Percentiles rank a stretch among this genome's conserved stretches.
These are phyloP conservation scores for Zosterops pallidus DNA, from an alignment of 2,113 vertebrate genomes.

Conservation along the genomic window DNA sequence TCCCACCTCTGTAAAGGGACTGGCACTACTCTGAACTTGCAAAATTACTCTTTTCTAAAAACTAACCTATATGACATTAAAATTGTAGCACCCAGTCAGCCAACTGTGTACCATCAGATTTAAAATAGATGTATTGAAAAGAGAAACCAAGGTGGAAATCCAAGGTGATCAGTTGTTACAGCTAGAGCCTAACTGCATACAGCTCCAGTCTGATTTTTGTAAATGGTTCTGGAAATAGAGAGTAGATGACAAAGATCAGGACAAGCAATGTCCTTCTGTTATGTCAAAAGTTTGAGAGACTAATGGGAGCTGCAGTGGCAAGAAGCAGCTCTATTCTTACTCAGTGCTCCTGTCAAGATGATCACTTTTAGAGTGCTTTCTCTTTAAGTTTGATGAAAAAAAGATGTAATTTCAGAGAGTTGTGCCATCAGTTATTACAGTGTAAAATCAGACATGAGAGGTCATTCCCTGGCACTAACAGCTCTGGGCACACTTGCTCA, in stretches of 20 bases:
- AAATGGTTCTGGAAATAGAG: neutral
- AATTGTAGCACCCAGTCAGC: neutral
- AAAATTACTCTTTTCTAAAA: neutral
- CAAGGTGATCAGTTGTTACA: neutral
- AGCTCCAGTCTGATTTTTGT: neutral
- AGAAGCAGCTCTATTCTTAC: neutral
- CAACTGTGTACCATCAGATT: neutral
- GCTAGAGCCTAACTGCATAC: neutral
- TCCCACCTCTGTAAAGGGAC: neutral
- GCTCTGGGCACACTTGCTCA: constrained; percentile 25
- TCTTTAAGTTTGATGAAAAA: neutral
- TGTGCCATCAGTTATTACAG: neutral
- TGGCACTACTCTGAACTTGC: neutral
- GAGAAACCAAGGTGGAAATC: neutral
- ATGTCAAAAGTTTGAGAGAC: neutral
- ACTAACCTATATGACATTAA: neutral
- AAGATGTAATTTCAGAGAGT: neutral
- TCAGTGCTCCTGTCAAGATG: neutral
- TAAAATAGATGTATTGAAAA: neutral
- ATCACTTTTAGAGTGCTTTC: neutral
- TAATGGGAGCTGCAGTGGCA: neutral
- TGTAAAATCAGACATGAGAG: constrained; percentile 38
- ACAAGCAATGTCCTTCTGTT: neutral
- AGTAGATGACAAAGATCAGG: neutral
- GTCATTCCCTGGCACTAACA: constrained; percentile 23